Conservation (phyloP, 30 jellyfish, hydroid and myxozoan genomes). For the Aurelia sp. region DNA sequence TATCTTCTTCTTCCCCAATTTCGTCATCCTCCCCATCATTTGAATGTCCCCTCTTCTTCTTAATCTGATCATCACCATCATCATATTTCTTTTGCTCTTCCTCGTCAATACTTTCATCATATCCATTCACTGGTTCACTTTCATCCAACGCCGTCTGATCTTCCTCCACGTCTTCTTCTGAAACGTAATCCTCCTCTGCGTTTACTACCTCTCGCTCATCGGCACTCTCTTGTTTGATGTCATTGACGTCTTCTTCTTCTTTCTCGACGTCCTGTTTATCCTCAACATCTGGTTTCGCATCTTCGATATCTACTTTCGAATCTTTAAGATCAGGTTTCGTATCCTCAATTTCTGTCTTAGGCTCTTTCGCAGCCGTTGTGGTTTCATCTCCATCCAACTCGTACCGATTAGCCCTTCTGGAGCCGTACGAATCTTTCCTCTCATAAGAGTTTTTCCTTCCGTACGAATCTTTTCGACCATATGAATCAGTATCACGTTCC, state of each 20-base stretch:
- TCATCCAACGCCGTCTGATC: constrained; percentile 30
- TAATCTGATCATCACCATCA: constrained; percentile 3
- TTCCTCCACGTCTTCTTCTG: constrained; percentile 36
- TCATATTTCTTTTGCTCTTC: constrained; percentile 9
- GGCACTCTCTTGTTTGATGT: constrained; percentile 7
- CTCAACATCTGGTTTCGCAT: not conserved
- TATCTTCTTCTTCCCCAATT: constrained; percentile 10
- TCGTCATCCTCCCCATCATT: constrained; percentile 35
- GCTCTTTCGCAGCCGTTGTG: constrained; percentile 5
- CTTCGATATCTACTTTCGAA: not conserved
- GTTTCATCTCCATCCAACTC: constrained; percentile 11
- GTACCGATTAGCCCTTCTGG: not conserved
- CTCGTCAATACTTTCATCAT: constrained; percentile 35
- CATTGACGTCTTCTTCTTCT: constrained; percentile 13
- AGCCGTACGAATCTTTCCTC: not conserved
- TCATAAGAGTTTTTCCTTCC: constrained; percentile 6
- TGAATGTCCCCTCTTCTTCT: not conserved
- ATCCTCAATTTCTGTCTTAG: constrained; percentile 7
- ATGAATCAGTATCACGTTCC: not conserved
- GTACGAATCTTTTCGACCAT: not conserved
- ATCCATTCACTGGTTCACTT: constrained; percentile 24
- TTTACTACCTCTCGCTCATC: constrained; percentile 21
- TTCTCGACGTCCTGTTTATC: not conserved
- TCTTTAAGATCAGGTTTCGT: constrained; percentile 9
- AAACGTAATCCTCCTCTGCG: constrained; percentile 26